Conservation (phyloP, 35 echinoderm and acorn worm genomes). For the Heliocidaris erythrogramma region DNA sequence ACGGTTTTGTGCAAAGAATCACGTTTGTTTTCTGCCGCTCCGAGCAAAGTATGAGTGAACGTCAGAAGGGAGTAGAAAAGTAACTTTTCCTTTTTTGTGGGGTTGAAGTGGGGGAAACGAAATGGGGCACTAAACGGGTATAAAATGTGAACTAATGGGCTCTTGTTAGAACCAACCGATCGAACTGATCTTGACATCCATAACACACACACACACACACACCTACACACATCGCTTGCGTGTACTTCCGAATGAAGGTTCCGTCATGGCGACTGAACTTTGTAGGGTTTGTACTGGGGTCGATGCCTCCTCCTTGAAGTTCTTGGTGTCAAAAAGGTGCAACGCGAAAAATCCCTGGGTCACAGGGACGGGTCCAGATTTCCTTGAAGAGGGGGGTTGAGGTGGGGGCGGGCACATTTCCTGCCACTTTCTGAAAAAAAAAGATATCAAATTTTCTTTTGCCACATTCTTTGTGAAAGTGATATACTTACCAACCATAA, state of each 20-base stretch:
- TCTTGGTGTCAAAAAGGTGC: too few species aligned
- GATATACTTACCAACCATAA: neutral
- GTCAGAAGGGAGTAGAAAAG: neutral
- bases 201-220: neutral
- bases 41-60: neutral
- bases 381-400: too few species aligned
- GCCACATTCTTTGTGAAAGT: too few species aligned
- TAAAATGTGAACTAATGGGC: neutral
- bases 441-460: too few species aligned
- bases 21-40: slow-evolving; percentile 1
- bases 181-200: neutral
- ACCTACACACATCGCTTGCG: neutral
- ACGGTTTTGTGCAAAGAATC: slow-evolving; percentile 1
- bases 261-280: too few species aligned
- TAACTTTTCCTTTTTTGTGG: neutral
- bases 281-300: too few species aligned
- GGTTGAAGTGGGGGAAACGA: neutral
- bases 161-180: neutral
- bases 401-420: too few species aligned
- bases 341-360: too few species aligned
- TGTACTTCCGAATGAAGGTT: neutral
- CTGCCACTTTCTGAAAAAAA: too few species aligned
- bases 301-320: too few species aligned
- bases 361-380: too few species aligned
- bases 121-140: neutral